phyloP scores from a whole-genome alignment of 2,888 invertebrate species.

The Maniola hyperantus region DNA sequence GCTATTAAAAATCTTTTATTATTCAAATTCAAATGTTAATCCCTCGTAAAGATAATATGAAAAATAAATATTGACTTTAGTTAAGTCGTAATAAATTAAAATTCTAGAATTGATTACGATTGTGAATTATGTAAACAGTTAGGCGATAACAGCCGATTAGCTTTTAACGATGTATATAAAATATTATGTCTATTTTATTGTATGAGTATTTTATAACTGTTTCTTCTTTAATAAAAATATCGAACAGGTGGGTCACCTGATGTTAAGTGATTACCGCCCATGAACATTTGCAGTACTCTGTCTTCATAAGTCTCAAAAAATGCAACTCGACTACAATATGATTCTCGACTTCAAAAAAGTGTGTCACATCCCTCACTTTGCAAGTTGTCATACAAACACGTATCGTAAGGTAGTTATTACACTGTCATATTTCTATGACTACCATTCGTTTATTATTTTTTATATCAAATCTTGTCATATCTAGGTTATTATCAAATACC shows the following conservation, averaged over 20 bases:
- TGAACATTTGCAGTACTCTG: background rate
- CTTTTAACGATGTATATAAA: conserved; percentile 9
- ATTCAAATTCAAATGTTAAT: too few species aligned
- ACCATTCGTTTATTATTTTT: background rate
- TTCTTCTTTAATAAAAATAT: background rate
- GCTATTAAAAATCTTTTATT: too few species aligned
- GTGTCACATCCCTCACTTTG: conserved; percentile 55
- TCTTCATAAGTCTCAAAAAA: background rate
- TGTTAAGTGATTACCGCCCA: too few species aligned
- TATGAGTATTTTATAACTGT: background rate
- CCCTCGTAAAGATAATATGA: too few species aligned
- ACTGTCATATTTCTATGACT: background rate
- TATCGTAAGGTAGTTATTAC: conserved; percentile 17
- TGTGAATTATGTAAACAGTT: conserved; percentile 7
- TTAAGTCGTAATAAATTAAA: background rate
- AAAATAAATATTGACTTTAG: background rate
- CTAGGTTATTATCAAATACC: background rate
- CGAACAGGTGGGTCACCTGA: too few species aligned
- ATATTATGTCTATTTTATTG: background rate
- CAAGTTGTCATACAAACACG: conserved; percentile 31
- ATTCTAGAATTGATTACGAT: conserved; percentile 8
- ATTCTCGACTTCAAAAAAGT: conserved; percentile 74
- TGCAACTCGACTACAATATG: background rate
- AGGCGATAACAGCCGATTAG: background rate
- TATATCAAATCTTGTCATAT: background rate